A percentile compares a stretch with the other conserved stretches of the same genome.
These are phyloP conservation scores for Drosophila demipolita DNA, from an alignment of 2,888 invertebrate species.

Conservation along the genomic window DNA sequence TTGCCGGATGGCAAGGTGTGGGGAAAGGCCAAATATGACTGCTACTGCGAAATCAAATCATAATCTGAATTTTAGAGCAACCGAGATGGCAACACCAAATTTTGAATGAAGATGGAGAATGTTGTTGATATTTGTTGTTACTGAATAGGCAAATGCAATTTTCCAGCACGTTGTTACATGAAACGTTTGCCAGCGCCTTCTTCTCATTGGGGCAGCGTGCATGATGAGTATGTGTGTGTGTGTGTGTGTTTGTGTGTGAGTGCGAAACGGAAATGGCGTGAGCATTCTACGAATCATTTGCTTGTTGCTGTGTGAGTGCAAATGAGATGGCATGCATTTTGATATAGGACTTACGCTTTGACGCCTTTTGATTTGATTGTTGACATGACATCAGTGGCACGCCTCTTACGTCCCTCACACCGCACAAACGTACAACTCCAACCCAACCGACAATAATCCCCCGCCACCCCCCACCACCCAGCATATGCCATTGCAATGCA, in stretches of 20 bases:
- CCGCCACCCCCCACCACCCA: background rate
- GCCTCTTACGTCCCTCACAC: slow-evolving; percentile 34
- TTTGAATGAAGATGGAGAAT: background rate
- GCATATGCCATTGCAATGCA: background rate
- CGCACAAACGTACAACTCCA: background rate
- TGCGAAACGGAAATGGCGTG: slow-evolving; percentile 36
- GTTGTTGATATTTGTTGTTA: slow-evolving; percentile 29
- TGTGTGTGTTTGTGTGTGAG: background rate
- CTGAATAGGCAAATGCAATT: slow-evolving; percentile 71
- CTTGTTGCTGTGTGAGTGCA: slow-evolving; percentile 17
- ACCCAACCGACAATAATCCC: too few relatives aligned
- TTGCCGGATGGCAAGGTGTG: background rate
- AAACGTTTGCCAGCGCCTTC: slow-evolving; percentile 54
- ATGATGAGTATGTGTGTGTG: background rate
- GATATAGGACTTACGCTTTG: slow-evolving; percentile 66
- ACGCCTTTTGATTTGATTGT: slow-evolving; percentile 80
- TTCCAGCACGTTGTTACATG: slow-evolving; percentile 72
- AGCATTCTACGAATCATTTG: slow-evolving; percentile 1
- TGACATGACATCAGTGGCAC: slow-evolving; percentile 61
- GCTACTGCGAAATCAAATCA: slow-evolving; percentile 69
- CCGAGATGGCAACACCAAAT: slow-evolving; percentile 19
- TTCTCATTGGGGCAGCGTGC: slow-evolving; percentile 27
- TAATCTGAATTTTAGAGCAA: slow-evolving; percentile 71
- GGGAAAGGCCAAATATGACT: slow-evolving; percentile 10
- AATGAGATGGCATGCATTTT: slow-evolving; percentile 64